Evolutionary conservation across 1,140 invertebrate species (phyloP).

Genomic region (Hyphantria cunea): DNA sequence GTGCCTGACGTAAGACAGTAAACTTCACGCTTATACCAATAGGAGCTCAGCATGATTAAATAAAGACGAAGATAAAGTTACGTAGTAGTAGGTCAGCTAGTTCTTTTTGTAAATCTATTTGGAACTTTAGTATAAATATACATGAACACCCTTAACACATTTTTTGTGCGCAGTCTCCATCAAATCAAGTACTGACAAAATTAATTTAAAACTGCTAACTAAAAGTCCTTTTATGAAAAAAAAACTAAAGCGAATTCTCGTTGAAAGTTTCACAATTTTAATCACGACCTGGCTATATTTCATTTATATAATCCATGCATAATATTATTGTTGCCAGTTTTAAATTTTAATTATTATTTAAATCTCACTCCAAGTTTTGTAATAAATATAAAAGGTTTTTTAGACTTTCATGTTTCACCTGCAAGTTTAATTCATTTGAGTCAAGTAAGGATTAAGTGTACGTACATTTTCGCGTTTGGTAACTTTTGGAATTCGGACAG

Average conservation of each 20-base stretch:
- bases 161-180: background rate
- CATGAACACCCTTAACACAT: background rate
- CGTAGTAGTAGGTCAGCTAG: too few relatives aligned
- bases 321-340: constrained; percentile 20
- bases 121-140: background rate
- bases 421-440: constrained; percentile 22
- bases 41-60: too few relatives aligned
- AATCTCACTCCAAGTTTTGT: constrained; percentile 23
- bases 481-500: constrained; percentile 7
- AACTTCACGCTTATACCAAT: too few relatives aligned
- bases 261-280: constrained; percentile 10
- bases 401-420: constrained; percentile 4
- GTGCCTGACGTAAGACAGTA: too few relatives aligned
- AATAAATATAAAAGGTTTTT: constrained; percentile 31
- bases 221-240: constrained; percentile 1
- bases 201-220: constrained; percentile 1
- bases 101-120: too few relatives aligned
- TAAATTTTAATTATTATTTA: constrained; percentile 27
- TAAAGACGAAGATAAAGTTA: too few relatives aligned
- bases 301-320: constrained; percentile 22
- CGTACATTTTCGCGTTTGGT: constrained; percentile 3
- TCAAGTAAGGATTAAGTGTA: constrained; percentile 21
- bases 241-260: constrained; percentile 5
- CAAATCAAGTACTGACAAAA: background rate
- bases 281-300: constrained; percentile 9